Evolutionary conservation across 2,113 vertebrate species (phyloP).

Genomic region (Haliaeetus leucogaster): DNA sequence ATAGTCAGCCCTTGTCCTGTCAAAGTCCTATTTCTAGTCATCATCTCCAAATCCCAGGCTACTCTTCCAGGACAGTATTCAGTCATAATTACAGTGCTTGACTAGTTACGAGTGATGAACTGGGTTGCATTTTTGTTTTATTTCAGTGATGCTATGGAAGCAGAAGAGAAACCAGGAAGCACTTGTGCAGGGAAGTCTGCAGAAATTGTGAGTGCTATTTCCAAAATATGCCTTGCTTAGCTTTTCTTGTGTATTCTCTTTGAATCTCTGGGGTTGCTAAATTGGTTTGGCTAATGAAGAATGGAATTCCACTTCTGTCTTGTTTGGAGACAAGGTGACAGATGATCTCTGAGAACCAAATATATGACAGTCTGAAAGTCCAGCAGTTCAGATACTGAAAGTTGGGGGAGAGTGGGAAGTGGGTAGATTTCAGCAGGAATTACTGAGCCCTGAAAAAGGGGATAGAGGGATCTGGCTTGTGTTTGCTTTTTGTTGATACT

Average conservation of each 20-base stretch:
- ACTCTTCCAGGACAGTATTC: neutral
- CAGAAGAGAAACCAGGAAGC: constrained; percentile 88
- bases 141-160: constrained; percentile 95
- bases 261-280: neutral
- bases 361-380: neutral
- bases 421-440: neutral
- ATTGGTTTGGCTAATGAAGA: neutral
- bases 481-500: neutral
- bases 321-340: neutral
- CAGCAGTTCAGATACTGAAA: neutral
- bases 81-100: neutral
- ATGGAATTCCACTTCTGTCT: neutral
- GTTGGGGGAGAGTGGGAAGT: neutral
- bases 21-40: neutral
- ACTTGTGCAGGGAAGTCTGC: constrained; percentile 79
- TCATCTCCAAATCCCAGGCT: neutral
- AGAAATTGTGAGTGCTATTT: constrained; percentile 77
- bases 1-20: neutral
- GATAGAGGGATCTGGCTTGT: neutral
- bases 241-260: neutral
- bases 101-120: neutral
- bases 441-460: neutral
- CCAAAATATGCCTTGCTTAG: neutral
- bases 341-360: neutral
- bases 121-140: neutral